A percentile compares a stretch with the other conserved stretches of the same genome.
Evolutionary conservation across 2,888 invertebrate species (phyloP).

Genomic region (Morpho achilles): DNA sequence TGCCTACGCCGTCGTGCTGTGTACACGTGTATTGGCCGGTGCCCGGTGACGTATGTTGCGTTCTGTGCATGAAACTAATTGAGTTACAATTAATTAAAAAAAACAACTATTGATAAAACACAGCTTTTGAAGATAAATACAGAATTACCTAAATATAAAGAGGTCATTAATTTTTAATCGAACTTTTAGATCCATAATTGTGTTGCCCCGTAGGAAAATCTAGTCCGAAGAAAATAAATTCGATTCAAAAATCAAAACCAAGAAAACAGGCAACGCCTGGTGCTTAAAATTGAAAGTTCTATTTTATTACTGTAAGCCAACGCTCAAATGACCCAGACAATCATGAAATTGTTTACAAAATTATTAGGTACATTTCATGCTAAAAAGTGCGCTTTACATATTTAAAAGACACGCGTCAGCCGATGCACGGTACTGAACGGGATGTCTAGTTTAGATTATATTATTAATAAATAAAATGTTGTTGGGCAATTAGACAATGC

Average conservation of each 20-base stretch:
- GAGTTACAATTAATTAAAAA: background rate
- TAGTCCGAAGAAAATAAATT: too few species aligned
- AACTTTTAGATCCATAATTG: too few species aligned
- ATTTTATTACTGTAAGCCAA: too few species aligned
- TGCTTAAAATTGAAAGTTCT: too few species aligned
- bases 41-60: background rate
- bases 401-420: background rate
- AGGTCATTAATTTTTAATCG: too few species aligned
- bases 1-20: constrained; percentile 27
- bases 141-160: too few species aligned
- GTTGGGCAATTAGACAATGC: constrained; percentile 37
- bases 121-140: too few species aligned
- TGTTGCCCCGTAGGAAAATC: too few species aligned
- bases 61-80: background rate
- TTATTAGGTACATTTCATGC: background rate
- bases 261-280: too few species aligned
- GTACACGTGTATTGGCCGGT: constrained; percentile 1
- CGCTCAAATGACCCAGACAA: too few species aligned
- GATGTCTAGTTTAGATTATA: constrained; percentile 29
- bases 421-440: constrained; percentile 7
- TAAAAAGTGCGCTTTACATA: background rate
- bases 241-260: too few species aligned
- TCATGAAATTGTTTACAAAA: background rate
- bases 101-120: too few species aligned
- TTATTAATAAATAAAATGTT: constrained; percentile 33